A percentile compares a stretch with the other conserved stretches of the same genome.
Evolutionary conservation across 1,140 invertebrate species (phyloP).

Genomic region (Diabrotica undecimpunctata): DNA sequence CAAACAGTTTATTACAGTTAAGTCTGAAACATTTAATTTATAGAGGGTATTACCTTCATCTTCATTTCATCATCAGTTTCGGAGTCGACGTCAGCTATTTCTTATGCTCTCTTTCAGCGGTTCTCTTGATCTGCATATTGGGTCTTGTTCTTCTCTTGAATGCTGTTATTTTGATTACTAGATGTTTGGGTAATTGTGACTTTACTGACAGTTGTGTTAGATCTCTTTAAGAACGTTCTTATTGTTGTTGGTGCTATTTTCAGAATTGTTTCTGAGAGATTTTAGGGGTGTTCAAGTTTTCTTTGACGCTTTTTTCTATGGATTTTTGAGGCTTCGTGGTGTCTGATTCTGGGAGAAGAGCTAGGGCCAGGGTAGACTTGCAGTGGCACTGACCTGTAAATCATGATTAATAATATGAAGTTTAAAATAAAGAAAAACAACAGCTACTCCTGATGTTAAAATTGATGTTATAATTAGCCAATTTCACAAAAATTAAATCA

Average conservation of each 20-base stretch:
- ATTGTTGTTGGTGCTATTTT: conserved; percentile 31
- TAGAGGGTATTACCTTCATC: conserved; percentile 30
- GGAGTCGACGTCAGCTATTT: conserved; percentile 40
- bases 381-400: conserved; percentile 53
- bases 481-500: no score
- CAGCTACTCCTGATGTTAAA: no score
- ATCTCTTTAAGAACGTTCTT: conserved; percentile 20
- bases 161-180: neutral
- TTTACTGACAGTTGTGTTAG: conserved; percentile 32
- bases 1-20: neutral
- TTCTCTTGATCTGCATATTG: conserved; percentile 39
- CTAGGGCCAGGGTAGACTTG: conserved; percentile 61
- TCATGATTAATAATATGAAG: no score
- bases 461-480: no score
- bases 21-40: neutral
- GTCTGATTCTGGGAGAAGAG: conserved; percentile 49
- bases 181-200: conserved; percentile 26
- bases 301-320: conserved; percentile 44
- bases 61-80: conserved; percentile 48
- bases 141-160: conserved; percentile 40
- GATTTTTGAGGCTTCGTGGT: conserved; percentile 25
- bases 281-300: conserved; percentile 52
- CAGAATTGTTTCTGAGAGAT: conserved; percentile 44
- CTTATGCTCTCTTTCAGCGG: conserved; percentile 28
- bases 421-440: no score